These are phyloP conservation scores for Bruchidius siliquastri DNA, from an alignment of 2,888 invertebrate genomes.

Conservation along the genomic window DNA sequence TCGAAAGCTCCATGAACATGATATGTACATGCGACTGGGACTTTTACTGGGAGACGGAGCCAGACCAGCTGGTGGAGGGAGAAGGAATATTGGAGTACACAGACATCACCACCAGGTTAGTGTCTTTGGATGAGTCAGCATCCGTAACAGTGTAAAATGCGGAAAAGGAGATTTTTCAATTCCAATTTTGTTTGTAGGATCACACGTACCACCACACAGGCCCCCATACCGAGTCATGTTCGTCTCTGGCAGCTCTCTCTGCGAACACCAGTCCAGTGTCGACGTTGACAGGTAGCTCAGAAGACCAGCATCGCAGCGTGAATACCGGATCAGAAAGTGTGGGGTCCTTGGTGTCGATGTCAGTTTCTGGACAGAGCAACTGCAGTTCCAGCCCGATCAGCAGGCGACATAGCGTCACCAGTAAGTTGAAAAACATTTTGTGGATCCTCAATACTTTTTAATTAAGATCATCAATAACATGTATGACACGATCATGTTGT, in stretches of 20 bases:
- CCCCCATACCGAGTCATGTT: constrained; percentile 39
- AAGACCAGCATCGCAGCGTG: constrained; percentile 51
- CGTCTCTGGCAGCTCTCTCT: constrained; percentile 60
- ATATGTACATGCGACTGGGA: constrained; percentile 78
- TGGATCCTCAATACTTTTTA: too few species aligned
- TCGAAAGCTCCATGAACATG: constrained; percentile 53
- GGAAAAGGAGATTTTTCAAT: too few species aligned
- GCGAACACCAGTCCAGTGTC: constrained; percentile 87
- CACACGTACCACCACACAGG: neutral
- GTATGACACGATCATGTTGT: too few species aligned
- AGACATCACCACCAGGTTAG: neutral
- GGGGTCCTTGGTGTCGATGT: constrained; percentile 74
- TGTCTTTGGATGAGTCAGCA: too few species aligned
- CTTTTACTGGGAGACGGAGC: constrained; percentile 71
- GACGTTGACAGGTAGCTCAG: constrained; percentile 80
- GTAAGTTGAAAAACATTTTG: too few species aligned
- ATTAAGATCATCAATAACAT: too few species aligned
- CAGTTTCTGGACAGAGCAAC: constrained; percentile 72
- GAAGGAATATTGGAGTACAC: constrained; percentile 1
- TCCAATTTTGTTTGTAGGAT: neutral
- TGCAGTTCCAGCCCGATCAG: constrained; percentile 75
- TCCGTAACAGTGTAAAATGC: too few species aligned
- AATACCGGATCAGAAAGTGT: constrained; percentile 64
- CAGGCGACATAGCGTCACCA: constrained; percentile 74
- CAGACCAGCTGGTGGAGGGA: constrained; percentile 42